These are phyloP conservation scores for Cynoglossus semilaevis DNA, from an alignment of 2,113 vertebrate species.

Conservation along the genomic window DNA sequence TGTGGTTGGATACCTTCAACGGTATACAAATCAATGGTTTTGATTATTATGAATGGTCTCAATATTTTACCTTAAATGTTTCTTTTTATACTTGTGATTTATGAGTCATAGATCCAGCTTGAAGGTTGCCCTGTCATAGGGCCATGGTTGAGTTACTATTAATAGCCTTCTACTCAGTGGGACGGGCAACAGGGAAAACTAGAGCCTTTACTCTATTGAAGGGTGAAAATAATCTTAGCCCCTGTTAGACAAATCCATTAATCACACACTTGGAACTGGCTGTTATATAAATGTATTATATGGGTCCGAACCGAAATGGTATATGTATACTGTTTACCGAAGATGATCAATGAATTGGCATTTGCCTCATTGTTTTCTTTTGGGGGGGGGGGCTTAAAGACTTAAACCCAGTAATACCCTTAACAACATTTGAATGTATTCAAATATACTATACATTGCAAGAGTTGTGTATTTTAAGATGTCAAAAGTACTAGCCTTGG, in stretches of 20 bases:
- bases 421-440: background rate
- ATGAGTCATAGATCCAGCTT: constrained; percentile 55
- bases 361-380: too few species aligned
- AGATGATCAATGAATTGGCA: too few species aligned
- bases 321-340: too few species aligned
- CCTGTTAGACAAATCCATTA: background rate
- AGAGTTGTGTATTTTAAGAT: background rate
- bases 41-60: background rate
- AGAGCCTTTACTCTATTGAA: constrained; percentile 24
- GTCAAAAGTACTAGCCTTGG: background rate
- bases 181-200: constrained; percentile 31
- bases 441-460: background rate
- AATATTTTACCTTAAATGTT: constrained; percentile 21
- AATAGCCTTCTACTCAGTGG: constrained; percentile 54
- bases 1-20: too few species aligned
- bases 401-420: background rate
- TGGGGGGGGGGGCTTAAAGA: too few species aligned
- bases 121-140: constrained; percentile 61
- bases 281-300: background rate
- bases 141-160: constrained; percentile 63
- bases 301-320: background rate
- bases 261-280: background rate
- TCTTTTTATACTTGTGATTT: constrained; percentile 50
- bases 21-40: background rate
- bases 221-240: constrained; percentile 10